phyloP scores from a whole-genome alignment of 2,113 vertebrate species.

The Dasypus novemcinctus region DNA sequence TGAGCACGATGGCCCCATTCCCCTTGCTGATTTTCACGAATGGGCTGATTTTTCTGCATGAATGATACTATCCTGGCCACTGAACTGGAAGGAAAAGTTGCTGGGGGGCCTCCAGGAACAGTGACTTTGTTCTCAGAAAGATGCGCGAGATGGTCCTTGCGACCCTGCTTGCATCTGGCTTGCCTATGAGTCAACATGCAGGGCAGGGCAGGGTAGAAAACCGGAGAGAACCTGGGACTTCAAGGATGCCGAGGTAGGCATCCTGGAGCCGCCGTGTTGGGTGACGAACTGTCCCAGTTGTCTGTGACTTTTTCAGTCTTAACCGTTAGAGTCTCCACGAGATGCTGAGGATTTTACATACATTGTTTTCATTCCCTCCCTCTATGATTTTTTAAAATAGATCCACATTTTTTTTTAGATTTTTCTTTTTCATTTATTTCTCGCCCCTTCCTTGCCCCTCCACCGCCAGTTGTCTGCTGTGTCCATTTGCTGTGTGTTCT shows the following conservation, averaged over 20 bases:
- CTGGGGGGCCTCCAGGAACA: background rate
- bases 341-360: background rate
- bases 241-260: no score
- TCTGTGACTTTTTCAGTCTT: background rate
- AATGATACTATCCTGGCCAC: background rate
- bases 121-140: background rate
- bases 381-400: background rate
- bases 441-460: no score
- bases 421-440: no score
- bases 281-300: background rate
- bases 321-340: background rate
- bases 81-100: background rate
- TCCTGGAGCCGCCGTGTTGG: background rate
- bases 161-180: background rate
- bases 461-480: no score
- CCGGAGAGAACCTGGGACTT: background rate
- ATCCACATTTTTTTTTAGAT: no score
- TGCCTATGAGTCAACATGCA: accelerated
- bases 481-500: no score
- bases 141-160: background rate
- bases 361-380: background rate
- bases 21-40: background rate
- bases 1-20: background rate
- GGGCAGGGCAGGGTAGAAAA: background rate
- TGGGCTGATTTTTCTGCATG: background rate